A percentile compares a stretch with the other conserved stretches of the same genome.
Conservation (phyloP, 1,140 invertebrate genomes). For the Lordiphosa mommai region DNA sequence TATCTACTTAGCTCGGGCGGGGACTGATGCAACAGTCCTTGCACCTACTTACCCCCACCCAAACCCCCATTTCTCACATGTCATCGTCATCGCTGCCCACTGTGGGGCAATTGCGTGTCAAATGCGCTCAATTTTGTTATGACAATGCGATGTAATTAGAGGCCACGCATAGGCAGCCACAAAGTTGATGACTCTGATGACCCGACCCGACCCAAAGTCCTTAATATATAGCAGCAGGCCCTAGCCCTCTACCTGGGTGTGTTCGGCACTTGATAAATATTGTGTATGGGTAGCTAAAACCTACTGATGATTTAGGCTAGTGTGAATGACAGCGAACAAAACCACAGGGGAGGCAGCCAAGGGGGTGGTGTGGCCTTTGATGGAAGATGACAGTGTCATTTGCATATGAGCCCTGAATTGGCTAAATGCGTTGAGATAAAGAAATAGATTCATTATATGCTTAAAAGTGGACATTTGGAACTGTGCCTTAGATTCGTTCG, state of each 20-base stretch:
- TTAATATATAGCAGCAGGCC: constrained; percentile 30
- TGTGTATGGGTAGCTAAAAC: background rate
- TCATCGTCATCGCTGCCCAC: constrained; percentile 44
- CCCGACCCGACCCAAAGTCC: constrained; percentile 22
- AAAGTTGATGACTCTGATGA: constrained; percentile 33
- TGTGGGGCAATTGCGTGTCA: constrained; percentile 68
- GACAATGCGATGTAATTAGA: constrained; percentile 76
- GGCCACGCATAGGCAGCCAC: constrained; percentile 62
- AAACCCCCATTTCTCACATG: constrained; percentile 62
- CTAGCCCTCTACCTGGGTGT: constrained; percentile 6
- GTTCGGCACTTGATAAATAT: constrained; percentile 14
- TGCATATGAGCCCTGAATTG: constrained; percentile 3
- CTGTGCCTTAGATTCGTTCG: too few species aligned
- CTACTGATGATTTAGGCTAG: constrained; percentile 1
- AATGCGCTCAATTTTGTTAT: constrained; percentile 77
- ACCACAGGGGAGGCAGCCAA: too few species aligned
- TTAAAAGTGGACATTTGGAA: too few species aligned
- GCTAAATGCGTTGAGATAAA: too few species aligned
- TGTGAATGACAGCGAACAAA: constrained; percentile 4
- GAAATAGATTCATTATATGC: too few species aligned
- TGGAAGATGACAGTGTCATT: background rate
- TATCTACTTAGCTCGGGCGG: constrained; percentile 57
- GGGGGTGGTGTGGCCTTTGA: too few species aligned
- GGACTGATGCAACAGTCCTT: constrained; percentile 64
- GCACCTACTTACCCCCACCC: constrained; percentile 4